phyloP scores from a whole-genome alignment of 2,797 vertebrate species.

The Schizothorax lantsangensis region DNA sequence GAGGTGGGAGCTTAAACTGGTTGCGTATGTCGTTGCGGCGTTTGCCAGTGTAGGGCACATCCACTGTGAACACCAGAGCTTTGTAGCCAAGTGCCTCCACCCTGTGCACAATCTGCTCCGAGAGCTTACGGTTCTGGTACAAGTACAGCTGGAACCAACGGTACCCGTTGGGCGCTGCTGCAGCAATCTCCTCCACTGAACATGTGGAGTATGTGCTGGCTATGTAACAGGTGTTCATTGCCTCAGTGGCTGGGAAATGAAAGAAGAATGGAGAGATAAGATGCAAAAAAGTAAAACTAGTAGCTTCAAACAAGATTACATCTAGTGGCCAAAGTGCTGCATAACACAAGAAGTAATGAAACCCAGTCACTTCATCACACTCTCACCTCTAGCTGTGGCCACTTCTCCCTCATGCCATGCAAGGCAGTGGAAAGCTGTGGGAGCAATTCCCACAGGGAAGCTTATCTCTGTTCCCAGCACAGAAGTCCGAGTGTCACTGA shows the following conservation, averaged over 20 bases:
- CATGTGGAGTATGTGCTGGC: slow-evolving; percentile 91
- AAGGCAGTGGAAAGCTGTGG: slow-evolving; percentile 89
- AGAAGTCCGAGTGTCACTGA: slow-evolving; percentile 84
- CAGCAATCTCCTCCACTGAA: slow-evolving; percentile 87
- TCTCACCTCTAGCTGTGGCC: slow-evolving; percentile 90
- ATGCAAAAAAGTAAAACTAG: background rate
- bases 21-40: slow-evolving; percentile 87
- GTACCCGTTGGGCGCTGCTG: slow-evolving; percentile 81
- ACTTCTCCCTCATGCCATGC: slow-evolving; percentile 92
- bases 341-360: background rate
- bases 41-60: slow-evolving; percentile 87
- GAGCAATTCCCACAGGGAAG: slow-evolving; percentile 90
- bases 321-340: slow-evolving; percentile 41
- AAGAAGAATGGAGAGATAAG: background rate
- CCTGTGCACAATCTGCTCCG: slow-evolving; percentile 83
- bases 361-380: background rate
- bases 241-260: slow-evolving; percentile 80
- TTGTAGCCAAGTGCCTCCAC: slow-evolving; percentile 87
- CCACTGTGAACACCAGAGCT: slow-evolving; percentile 90
- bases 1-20: slow-evolving; percentile 84
- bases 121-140: slow-evolving; percentile 84
- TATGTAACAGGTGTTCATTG: slow-evolving; percentile 85
- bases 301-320: slow-evolving; percentile 15
- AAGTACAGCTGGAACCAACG: slow-evolving; percentile 96
- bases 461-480: slow-evolving; percentile 89